Conservation (phyloP, 2,113 vertebrate species). For the Oryzias javanicus region DNA sequence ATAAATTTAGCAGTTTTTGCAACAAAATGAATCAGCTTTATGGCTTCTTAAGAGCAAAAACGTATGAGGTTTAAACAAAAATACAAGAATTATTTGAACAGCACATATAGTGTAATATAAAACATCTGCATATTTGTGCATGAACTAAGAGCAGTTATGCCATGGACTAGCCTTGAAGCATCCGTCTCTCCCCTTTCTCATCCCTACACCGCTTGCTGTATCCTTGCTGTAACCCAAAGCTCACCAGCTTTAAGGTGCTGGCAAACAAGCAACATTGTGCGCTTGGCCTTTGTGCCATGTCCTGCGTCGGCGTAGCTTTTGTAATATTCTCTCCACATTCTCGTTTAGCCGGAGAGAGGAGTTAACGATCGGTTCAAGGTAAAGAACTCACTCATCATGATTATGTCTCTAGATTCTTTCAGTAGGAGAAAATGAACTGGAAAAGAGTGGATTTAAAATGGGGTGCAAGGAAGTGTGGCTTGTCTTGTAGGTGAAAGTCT, state of each 20-base stretch:
- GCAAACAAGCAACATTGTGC: constrained; percentile 37
- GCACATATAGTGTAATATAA: neutral
- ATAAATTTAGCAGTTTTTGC: too few species aligned
- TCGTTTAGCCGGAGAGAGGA: constrained; percentile 77
- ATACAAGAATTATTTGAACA: neutral
- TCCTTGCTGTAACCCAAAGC: constrained; percentile 36
- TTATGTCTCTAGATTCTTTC: constrained; percentile 43
- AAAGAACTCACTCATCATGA: constrained; percentile 54
- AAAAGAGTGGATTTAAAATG: neutral
- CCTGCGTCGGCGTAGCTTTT: constrained; percentile 48
- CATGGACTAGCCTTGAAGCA: constrained; percentile 23
- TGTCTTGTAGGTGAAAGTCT: constrained; percentile 33
- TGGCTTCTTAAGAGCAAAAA: neutral
- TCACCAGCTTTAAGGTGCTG: constrained; percentile 43
- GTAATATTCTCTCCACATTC: constrained; percentile 69
- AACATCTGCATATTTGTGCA: constrained; percentile 38
- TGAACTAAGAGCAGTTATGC: constrained; percentile 38
- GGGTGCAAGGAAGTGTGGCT: constrained; percentile 36
- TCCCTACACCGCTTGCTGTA: constrained; percentile 49
- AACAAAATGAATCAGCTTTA: too few species aligned
- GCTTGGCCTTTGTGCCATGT: constrained; percentile 39
- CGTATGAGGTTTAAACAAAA: neutral
- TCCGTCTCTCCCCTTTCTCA: neutral
- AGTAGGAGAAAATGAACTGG: constrained; percentile 35
- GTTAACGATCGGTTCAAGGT: constrained; percentile 75